Evolutionary conservation across 2,888 invertebrate genomes (phyloP).

Genomic region (Philereme transversata): DNA sequence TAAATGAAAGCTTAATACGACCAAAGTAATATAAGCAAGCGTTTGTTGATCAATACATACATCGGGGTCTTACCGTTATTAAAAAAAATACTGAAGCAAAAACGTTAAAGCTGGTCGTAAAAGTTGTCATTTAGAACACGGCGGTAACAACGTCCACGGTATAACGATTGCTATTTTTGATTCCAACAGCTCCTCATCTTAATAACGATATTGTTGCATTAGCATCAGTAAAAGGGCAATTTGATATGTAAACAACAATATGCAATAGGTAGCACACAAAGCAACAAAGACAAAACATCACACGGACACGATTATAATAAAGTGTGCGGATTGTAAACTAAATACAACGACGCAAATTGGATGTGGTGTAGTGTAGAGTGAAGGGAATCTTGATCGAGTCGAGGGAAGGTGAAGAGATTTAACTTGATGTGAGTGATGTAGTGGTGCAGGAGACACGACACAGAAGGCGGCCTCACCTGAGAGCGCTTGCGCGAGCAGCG

Average conservation of each 20-base stretch:
- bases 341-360: constrained; percentile 24
- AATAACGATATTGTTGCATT: constrained; percentile 14
- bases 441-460: constrained; percentile 47
- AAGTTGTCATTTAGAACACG: constrained; percentile 2
- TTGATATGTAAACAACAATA: constrained; percentile 9
- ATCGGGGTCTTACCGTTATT: too few relatives aligned
- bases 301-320: constrained; percentile 18
- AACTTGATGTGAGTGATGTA: constrained; percentile 31
- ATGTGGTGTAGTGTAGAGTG: constrained; percentile 27
- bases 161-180: constrained; percentile 2
- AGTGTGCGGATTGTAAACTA: constrained; percentile 22
- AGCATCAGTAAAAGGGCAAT: constrained; percentile 4
- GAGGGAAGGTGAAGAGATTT: constrained; percentile 19
- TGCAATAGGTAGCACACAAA: constrained; percentile 17
- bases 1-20: constrained; percentile 5
- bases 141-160: constrained; percentile 1
- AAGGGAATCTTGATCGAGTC: constrained; percentile 21
- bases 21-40: not conserved
- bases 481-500: constrained; percentile 96
- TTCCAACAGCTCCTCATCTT: constrained; percentile 30
- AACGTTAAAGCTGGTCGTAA: constrained; percentile 1
- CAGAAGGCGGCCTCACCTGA: constrained; percentile 89
- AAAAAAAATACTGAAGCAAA: too few relatives aligned
- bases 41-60: not conserved
- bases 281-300: constrained; percentile 24